Evolutionary conservation across 2,888 invertebrate species (phyloP).

Genomic region (Zaprionus lineosus): DNA sequence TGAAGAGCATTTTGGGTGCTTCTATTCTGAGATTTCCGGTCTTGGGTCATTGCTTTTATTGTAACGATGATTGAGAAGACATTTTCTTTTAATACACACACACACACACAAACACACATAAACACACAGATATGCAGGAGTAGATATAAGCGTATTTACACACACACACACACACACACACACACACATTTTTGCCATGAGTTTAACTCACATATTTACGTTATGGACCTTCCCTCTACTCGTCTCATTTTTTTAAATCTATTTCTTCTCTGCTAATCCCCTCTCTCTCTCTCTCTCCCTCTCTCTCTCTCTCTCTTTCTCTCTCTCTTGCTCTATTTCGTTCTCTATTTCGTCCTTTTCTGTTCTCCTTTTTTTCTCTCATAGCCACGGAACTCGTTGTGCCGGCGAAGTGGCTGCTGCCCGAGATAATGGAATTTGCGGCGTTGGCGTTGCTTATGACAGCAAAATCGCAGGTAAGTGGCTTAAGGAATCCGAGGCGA

Average conservation of each 20-base stretch:
- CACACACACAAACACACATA: conserved; percentile 14
- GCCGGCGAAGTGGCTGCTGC: conserved; percentile 99
- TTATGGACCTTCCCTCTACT: too few relatives aligned
- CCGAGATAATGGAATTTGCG: conserved; percentile 98
- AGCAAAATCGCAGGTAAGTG: conserved; percentile 96
- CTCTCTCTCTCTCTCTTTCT: conserved; percentile 4
- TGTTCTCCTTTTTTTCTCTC: conserved; percentile 16
- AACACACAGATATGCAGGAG: background rate
- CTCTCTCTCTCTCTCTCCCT: background rate
- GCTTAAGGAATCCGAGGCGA: conserved; percentile 46
- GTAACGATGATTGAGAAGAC: too few relatives aligned
- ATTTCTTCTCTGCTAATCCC: too few relatives aligned
- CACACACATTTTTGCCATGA: conserved; percentile 18
- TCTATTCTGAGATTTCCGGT: too few relatives aligned
- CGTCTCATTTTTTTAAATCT: too few relatives aligned
- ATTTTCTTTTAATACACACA: too few relatives aligned
- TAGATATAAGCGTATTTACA: background rate
- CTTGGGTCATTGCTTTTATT: too few relatives aligned
- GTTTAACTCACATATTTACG: conserved; percentile 38
- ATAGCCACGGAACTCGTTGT: conserved; percentile 97
- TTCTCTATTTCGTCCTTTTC: background rate
- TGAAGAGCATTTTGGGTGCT: too few relatives aligned
- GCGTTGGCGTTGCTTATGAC: conserved; percentile 99
- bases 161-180: background rate
- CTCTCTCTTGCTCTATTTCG: too few relatives aligned